Evolutionary conservation across 1,140 invertebrate genomes (phyloP), one percentile per base, ranked within the genome.

Genomic region (Coptotermes formosanus): DNA sequence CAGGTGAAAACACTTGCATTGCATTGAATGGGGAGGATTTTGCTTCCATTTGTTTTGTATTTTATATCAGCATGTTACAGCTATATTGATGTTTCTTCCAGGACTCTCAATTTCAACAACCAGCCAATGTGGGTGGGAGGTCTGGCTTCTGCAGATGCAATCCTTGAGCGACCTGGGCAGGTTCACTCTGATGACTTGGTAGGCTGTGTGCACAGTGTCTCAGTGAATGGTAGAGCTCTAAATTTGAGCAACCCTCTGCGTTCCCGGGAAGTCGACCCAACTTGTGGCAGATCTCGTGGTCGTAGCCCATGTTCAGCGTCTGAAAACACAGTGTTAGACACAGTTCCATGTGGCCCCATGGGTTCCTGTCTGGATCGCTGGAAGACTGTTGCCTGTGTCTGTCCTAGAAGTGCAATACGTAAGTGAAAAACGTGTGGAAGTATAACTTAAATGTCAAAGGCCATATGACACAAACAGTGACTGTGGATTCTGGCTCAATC

Each of bases 61-160:
- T 48, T 48, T 48, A 6, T 12, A 48, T 48, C 16, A 1, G 21
- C 21, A 19, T 21, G 1, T 55, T 55, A 55, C 14, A 19, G 52
- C 14, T 21, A 55, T 55, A 19, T 55, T 16, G 21, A 21, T 19
- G 21, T 55, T 55, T 55, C 87, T 93, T 93, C 44, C 92, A 97
- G 97, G 85, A 97, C 97, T 0, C 90, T 98, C n/a, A 98, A 97
- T 89, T 98, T 98, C 90, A 97, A 97, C 91, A 96, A 96, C 87
- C 96, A 98, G 89, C 95, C 95, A 0, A 91, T 99, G 82, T 92
- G 96, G 44, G 93, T 99, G 87, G 98, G 97, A 48, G 98, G 98
- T 32, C 90, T 99, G 21, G 91, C 94, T 64, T 95, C 94, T 83
- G 95, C 97, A 0, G 96, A 97, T 91, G 95, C 96, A 2, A 94